Evolutionary conservation across 2,113 vertebrate genomes (phyloP), one percentile per base, ranked within the genome.

Genomic region (Dissostichus mawsoni): DNA sequence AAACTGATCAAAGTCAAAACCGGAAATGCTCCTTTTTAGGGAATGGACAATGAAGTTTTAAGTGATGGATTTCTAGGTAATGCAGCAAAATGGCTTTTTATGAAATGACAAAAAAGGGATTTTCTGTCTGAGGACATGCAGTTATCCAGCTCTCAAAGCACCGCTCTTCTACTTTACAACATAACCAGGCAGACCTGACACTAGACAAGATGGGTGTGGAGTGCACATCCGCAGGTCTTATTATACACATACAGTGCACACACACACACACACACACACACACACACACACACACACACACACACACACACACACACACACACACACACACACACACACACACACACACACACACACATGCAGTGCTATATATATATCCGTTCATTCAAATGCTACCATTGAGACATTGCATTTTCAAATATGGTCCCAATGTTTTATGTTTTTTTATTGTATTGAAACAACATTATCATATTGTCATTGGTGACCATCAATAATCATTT

Each of bases 81-180:
- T 72, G 83, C 56, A 63, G 71, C 65, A 69, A 80, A 87, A 41
- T 84, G 78, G 86, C 77, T 83, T 88, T 83, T 87, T 62, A 56
- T 78, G 52, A 86, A 81, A 36, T 23, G 23, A 23, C 2, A 29
- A 29, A 29, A 87, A 79, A 23, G 50, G 81, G 69, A 87, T 85
- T 80, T 89, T 80, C 77, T 76, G 58, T 56, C 50, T 50, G 79
- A 62, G 69, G 70, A 89, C 82, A 83, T 50, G 8, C 62, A 80
- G 76, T 70, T 74, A 61, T 66, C 56, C 51, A 50, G 48, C 70
- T 80, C 80, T 84, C 74, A 77, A 78, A 86, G 79, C 76, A 58
- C 77, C 11, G 56, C 70, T 84, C 65, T 76, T 59, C 55, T 69
- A 59, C 64, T 86, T 82, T 57, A 75, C 36, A 74, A 56, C 57